Percentiles rank a stretch among this genome's conserved stretches.
Conservation (phyloP, 2,113 vertebrate species). For the Callaeas wilsoni region DNA sequence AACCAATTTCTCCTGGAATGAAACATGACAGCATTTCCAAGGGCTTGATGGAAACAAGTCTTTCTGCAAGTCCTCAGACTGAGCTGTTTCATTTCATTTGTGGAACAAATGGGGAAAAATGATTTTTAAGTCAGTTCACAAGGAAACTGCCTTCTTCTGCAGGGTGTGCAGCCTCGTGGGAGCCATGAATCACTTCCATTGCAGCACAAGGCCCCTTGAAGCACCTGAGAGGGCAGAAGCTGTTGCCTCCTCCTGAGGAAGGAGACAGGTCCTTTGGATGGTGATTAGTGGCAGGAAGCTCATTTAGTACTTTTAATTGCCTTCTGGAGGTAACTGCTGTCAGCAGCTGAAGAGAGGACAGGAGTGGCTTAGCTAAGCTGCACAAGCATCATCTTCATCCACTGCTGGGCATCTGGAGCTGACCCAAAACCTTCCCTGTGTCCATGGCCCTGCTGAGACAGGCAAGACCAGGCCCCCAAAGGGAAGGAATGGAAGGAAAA, state of each 20-base stretch:
- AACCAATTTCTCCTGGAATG: conserved; percentile 26
- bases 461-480: no score
- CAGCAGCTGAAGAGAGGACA: background rate
- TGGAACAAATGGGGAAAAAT: conserved; percentile 24
- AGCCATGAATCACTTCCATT: background rate
- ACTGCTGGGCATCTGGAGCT: background rate
- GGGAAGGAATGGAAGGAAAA: background rate
- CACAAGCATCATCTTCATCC: background rate
- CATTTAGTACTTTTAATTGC: background rate
- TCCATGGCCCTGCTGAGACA: background rate
- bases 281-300: background rate
- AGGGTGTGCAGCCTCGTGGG: background rate
- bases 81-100: conserved; percentile 22
- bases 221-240: background rate
- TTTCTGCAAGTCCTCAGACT: background rate
- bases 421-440: background rate
- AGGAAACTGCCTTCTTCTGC: background rate
- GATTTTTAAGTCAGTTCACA: background rate
- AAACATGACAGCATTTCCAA: conserved; percentile 37
- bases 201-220: background rate
- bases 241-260: background rate
- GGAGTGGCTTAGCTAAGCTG: background rate
- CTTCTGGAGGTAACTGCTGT: background rate
- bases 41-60: conserved; percentile 38
- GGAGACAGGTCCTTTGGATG: background rate